phyloP scores from a whole-genome alignment of 2,113 vertebrate species.

The Neomonachus schauinslandi region DNA sequence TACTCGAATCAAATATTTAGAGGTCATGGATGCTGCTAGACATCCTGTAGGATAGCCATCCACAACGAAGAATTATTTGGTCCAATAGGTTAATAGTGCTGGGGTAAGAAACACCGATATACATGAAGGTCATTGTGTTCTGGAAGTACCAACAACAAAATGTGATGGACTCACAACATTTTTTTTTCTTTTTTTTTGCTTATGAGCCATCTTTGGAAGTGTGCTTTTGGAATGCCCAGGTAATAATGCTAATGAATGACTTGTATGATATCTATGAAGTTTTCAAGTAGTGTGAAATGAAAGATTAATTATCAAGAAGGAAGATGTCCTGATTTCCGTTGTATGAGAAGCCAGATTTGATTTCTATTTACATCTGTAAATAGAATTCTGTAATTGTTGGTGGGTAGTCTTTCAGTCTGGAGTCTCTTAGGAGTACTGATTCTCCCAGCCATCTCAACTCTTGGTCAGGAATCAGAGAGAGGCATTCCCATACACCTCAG shows the following conservation, averaged over 20 bases:
- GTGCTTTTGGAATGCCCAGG: background rate
- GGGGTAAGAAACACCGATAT: background rate
- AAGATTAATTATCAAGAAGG: background rate
- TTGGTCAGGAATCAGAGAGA: background rate
- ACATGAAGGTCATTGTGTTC: background rate
- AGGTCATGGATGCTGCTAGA: background rate
- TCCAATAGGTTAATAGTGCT: background rate
- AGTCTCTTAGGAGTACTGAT: background rate
- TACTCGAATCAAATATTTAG: background rate
- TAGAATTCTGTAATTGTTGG: background rate
- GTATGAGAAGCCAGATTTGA: background rate
- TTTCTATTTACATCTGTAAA: background rate
- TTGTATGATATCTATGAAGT: conserved; percentile 14
- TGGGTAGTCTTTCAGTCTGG: background rate
- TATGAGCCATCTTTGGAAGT: background rate
- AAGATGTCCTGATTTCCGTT: background rate
- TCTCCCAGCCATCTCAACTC: background rate
- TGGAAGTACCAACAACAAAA: background rate
- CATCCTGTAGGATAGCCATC: background rate
- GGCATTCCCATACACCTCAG: fast-evolving
- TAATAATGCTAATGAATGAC: background rate
- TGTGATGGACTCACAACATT: background rate
- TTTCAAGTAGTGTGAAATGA: background rate
- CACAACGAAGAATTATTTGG: background rate
- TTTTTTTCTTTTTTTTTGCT: background rate